A percentile compares a stretch with the other conserved stretches of the same genome.
These are phyloP conservation scores for Entelurus aequoreus DNA, from an alignment of 2,113 vertebrate species.

Conservation along the genomic window DNA sequence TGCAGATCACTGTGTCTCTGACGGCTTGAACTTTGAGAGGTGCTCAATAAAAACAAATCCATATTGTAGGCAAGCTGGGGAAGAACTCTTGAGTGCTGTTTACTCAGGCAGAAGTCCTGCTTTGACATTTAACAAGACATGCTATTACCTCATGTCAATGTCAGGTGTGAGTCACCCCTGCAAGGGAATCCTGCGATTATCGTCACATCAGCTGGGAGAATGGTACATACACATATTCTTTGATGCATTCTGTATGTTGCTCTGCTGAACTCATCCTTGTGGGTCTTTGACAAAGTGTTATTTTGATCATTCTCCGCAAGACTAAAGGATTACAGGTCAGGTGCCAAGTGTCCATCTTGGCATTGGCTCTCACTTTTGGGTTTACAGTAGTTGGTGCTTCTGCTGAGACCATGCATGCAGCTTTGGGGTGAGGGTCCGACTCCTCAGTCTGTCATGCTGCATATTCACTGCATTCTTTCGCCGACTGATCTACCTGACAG, in stretches of 20 bases:
- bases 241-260: too few species aligned
- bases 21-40: not conserved
- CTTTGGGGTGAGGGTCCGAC: not conserved
- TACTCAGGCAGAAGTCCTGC: slow-evolving; percentile 45
- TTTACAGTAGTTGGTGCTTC: not conserved
- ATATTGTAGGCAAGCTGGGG: not conserved
- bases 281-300: not conserved
- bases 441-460: slow-evolving; percentile 59
- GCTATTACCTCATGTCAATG: slow-evolving; percentile 24
- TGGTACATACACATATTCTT: not conserved
- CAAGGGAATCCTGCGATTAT: slow-evolving; percentile 23
- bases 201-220: slow-evolving; percentile 13
- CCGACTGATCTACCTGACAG: slow-evolving; percentile 69
- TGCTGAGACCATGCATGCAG: slow-evolving; percentile 5
- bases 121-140: slow-evolving; percentile 32
- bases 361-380: slow-evolving; percentile 1
- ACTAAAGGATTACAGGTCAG: not conserved
- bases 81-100: slow-evolving; percentile 22
- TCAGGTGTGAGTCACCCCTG: slow-evolving; percentile 34
- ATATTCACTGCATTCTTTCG: slow-evolving; percentile 51
- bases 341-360: not conserved
- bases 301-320: not conserved
- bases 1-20: not conserved
- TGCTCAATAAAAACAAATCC: slow-evolving; percentile 12
- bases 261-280: too few species aligned